Conservation (phyloP, 1,140 invertebrate species). For the Reticulitermes speratus region DNA sequence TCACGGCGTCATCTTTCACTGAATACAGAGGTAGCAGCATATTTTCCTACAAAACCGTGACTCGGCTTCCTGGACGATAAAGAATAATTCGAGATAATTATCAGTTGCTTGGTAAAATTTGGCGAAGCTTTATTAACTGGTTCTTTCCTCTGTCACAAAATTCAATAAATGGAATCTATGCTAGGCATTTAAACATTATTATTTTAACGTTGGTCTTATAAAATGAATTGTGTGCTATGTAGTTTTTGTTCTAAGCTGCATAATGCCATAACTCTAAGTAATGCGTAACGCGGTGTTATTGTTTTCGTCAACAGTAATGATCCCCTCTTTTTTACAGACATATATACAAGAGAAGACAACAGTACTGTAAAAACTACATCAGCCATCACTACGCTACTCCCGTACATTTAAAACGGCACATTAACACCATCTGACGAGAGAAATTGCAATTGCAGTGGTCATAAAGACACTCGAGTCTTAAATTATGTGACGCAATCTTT, state of each 20-base stretch:
- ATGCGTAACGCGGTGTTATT: not conserved
- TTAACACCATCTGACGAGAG: not conserved
- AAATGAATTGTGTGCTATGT: not conserved
- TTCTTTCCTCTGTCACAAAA: not conserved
- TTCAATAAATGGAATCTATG: not conserved
- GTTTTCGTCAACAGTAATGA: not conserved
- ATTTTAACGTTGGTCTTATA: too few species aligned
- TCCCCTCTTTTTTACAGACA: not conserved
- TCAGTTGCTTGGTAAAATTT: too few species aligned
- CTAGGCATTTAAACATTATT: not conserved
- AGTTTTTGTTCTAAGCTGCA: not conserved
- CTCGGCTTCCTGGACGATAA: too few species aligned
- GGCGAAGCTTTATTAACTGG: not conserved
- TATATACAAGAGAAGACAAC: not conserved
- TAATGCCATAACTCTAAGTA: not conserved
- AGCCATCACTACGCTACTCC: not conserved
- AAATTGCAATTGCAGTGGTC: not conserved
- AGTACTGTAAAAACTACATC: not conserved
- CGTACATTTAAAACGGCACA: not conserved
- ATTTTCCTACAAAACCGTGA: too few species aligned
- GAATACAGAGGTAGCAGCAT: too few species aligned
- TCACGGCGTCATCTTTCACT: too few species aligned
- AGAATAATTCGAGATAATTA: too few species aligned
- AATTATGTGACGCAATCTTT: not conserved
- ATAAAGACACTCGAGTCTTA: not conserved